These are phyloP conservation scores for Ylistrum balloti DNA, from an alignment of 1,140 invertebrate species.

Conservation along the genomic window DNA sequence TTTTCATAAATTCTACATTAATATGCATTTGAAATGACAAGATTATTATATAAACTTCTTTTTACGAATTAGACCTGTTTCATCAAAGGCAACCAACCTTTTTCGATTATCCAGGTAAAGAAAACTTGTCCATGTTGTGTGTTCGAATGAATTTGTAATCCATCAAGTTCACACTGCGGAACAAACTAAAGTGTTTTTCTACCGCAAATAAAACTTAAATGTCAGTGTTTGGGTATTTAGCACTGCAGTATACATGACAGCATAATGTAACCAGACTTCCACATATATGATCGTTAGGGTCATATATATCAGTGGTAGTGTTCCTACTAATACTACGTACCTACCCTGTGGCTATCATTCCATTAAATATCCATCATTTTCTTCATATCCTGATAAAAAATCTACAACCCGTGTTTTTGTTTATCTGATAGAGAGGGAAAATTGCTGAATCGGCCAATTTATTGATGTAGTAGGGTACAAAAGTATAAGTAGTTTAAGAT, in stretches of 20 bases:
- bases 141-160: no score
- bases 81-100: background rate
- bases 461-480: background rate
- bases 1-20: no score
- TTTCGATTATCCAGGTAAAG: background rate
- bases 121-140: background rate
- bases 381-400: conserved; percentile 22
- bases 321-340: background rate
- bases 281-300: no score
- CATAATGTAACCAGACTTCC: background rate
- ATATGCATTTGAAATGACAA: no score
- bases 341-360: background rate
- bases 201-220: background rate
- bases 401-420: background rate
- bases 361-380: background rate
- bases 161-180: background rate
- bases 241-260: background rate
- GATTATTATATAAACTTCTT: no score
- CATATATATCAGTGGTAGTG: no score
- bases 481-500: background rate
- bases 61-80: no score
- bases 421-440: background rate
- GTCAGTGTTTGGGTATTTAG: background rate
- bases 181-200: background rate
- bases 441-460: conserved; percentile 3